Conservation (phyloP, 2,113 vertebrate species). For the Hippocampus mohnikei region DNA sequence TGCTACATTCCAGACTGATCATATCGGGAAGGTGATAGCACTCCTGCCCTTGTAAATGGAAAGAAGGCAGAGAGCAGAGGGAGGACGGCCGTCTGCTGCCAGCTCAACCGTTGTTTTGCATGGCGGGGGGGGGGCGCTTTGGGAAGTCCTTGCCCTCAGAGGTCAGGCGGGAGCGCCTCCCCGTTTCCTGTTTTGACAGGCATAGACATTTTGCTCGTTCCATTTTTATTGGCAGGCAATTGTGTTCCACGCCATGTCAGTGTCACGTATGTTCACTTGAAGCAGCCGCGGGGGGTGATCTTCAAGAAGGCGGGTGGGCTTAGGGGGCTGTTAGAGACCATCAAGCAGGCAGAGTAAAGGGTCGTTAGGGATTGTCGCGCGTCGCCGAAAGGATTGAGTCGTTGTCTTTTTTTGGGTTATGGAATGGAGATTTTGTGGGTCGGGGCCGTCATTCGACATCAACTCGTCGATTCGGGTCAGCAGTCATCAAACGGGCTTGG, state of each 20-base stretch:
- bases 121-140: conserved; percentile 48
- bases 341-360: too few species aligned
- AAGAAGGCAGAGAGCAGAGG: conserved; percentile 18
- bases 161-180: conserved; percentile 69
- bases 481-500: too few species aligned
- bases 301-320: too few species aligned
- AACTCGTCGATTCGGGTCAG: too few species aligned
- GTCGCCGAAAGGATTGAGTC: too few species aligned
- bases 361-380: too few species aligned
- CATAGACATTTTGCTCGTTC: conserved; percentile 72
- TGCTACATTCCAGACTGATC: conserved; percentile 71
- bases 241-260: not conserved
- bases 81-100: conserved; percentile 33
- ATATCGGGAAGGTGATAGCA: conserved; percentile 59
- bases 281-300: not conserved
- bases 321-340: too few species aligned
- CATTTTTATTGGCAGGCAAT: conserved; percentile 42
- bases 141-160: conserved; percentile 73
- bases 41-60: conserved; percentile 6
- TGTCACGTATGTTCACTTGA: conserved; percentile 14
- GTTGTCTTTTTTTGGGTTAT: too few species aligned
- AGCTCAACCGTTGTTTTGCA: conserved; percentile 69
- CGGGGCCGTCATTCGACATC: too few species aligned
- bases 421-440: too few species aligned
- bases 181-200: conserved; percentile 78